These are phyloP conservation scores for Allacma fusca DNA, from an alignment of 2,888 invertebrate species.

Conservation along the genomic window DNA sequence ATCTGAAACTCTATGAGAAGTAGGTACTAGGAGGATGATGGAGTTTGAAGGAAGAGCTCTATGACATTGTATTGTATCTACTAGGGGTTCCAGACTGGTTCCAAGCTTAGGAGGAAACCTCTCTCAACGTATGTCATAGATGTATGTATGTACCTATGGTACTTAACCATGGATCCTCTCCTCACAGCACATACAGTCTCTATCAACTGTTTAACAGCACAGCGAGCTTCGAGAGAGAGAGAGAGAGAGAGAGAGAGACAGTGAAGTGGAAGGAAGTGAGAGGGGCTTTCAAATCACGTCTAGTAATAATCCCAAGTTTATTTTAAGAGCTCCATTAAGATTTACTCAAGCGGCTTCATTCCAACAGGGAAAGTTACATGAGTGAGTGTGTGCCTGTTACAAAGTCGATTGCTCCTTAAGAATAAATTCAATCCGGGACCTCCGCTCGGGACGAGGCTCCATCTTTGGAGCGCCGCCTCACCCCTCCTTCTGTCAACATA, in stretches of 20 bases:
- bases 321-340: slow-evolving; percentile 35
- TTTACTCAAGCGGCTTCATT: slow-evolving; percentile 12
- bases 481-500: too few relatives aligned
- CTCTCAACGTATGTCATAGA: too few relatives aligned
- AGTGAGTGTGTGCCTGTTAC: neutral
- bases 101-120: too few relatives aligned
- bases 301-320: slow-evolving; percentile 30
- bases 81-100: too few relatives aligned
- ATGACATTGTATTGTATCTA: too few relatives aligned
- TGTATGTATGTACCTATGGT: too few relatives aligned
- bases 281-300: slow-evolving; percentile 7
- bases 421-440: too few relatives aligned
- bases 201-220: neutral
- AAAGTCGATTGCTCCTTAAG: neutral
- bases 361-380: neutral
- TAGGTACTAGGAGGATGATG: neutral
- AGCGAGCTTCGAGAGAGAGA: neutral
- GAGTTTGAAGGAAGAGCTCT: neutral
- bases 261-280: neutral
- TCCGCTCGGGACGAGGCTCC: too few relatives aligned
- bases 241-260: neutral
- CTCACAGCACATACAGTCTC: too few relatives aligned
- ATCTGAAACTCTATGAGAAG: neutral
- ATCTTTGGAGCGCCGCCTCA: too few relatives aligned
- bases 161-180: too few relatives aligned